A percentile compares a stretch with the other conserved stretches of the same genome.
phyloP scores from a whole-genome alignment of 2,797 vertebrate genomes.

The Corythornis leucogaster region DNA sequence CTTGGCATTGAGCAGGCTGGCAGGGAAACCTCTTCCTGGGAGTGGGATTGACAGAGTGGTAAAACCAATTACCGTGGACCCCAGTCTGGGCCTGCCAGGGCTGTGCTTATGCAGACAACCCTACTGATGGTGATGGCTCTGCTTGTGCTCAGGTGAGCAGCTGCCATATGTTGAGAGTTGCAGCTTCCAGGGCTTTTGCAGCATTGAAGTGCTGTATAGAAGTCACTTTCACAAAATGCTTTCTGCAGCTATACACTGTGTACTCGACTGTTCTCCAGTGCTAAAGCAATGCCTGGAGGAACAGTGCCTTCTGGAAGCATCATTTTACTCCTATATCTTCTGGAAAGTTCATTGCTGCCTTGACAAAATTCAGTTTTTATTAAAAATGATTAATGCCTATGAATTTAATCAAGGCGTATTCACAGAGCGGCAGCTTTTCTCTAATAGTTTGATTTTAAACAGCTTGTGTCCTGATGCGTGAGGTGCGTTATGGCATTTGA shows the following conservation, averaged over 20 bases:
- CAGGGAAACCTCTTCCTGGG: conserved; percentile 1
- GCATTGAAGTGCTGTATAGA: neutral
- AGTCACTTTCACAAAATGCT: neutral
- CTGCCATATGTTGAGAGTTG: neutral
- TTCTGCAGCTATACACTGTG: neutral
- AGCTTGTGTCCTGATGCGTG: conserved; percentile 75
- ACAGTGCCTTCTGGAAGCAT: conserved; percentile 22
- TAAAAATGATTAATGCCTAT: conserved; percentile 72
- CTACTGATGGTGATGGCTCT: neutral
- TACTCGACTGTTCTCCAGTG: neutral
- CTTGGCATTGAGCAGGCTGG: conserved; percentile 25
- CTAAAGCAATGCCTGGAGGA: conserved; percentile 7
- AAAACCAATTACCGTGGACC: neutral
- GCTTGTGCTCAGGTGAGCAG: neutral
- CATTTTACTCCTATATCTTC: conserved; percentile 13
- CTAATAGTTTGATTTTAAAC: conserved; percentile 45
- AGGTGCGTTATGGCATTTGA: conserved; percentile 67
- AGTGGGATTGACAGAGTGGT: neutral
- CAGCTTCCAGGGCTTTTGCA: neutral
- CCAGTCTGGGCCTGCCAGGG: rapidly evolving
- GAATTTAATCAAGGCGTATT: conserved; percentile 65
- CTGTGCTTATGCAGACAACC: rapidly evolving
- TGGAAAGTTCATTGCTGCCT: conserved; percentile 60
- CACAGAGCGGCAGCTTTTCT: neutral
- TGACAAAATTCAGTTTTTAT: conserved; percentile 60